Evolutionary conservation across 2,888 invertebrate species (phyloP), one percentile per base, ranked within the genome.

Genomic region (Craniophora ligustri): DNA sequence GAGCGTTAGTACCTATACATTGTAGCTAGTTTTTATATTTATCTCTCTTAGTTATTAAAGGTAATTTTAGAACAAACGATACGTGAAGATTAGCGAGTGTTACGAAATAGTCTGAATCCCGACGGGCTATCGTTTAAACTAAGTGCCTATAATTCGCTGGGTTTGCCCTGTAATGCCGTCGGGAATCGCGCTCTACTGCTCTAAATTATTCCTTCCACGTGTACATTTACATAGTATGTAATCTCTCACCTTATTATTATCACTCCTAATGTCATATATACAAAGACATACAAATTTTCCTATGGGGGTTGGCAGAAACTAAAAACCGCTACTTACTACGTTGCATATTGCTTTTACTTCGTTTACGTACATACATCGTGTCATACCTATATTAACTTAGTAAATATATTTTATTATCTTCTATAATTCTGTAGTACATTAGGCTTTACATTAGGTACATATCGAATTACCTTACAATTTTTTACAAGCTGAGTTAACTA

Each of bases 121-220:
- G 71, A 49, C 78, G 84, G 89, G 87, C 87, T 79, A 91, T 89
- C 88, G 86, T 85, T 91, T 89, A 89, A 89, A 88, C 85, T 88
- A 89, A 91, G 89, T 89, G 89, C 84, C 90, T 86, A 89, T 91
- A 91, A 91, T 91, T 91, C 86, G 89, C 86, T 79, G 79, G 89
- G 86, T 89, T 89, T 85, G 84, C 86, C 89, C 88, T 86, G 84
- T 75, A 73, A 72, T 57, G 79, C 89, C 85, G 81, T 59, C 54
- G 90, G 89, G 88, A 88, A 81, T 85, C 82, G 74, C 84, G 82
- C 85, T 83, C 77, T 78, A 75, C 71, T 76, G 82, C 84, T 81
- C 81, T 85, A 78, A 85, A 85, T 89, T 88, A 88, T 87, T 84
- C 81, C 85, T 84, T 76, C 81, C 78, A 78, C 73, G 54, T 62